Conservation (phyloP, 2,888 invertebrate genomes). For the Drosophila anomalata region DNA sequence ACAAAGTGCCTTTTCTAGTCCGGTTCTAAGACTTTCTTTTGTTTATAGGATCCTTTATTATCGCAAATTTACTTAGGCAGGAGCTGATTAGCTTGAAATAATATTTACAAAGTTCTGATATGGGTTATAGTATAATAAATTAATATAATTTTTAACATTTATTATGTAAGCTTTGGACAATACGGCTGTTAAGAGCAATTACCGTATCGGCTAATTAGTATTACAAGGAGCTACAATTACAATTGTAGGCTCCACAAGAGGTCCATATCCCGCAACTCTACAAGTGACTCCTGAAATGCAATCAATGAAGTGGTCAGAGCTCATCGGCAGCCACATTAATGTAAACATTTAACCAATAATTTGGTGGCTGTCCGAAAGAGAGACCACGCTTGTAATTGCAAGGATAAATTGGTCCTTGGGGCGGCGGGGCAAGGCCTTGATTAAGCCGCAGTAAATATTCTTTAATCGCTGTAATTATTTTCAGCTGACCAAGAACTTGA, state of each 20-base stretch:
- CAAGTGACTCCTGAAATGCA: background rate
- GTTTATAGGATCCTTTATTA: background rate
- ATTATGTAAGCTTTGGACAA: background rate
- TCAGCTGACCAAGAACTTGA: slow-evolving; percentile 14
- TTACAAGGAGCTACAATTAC: background rate
- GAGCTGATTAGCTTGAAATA: background rate
- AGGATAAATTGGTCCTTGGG: slow-evolving; percentile 1
- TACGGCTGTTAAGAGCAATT: background rate
- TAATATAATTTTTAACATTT: too few relatives aligned
- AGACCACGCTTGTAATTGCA: slow-evolving; percentile 10
- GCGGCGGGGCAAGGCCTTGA: background rate
- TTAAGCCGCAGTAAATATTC: slow-evolving; percentile 6
- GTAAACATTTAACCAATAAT: slow-evolving; percentile 18
- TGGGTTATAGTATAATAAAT: too few relatives aligned
- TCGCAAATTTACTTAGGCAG: background rate
- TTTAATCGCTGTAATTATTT: slow-evolving; percentile 34
- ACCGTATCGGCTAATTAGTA: background rate
- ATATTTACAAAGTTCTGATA: background rate
- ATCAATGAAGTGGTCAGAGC: background rate
- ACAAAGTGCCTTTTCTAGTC: background rate
- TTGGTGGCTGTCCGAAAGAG: slow-evolving; percentile 3
- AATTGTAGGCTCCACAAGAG: background rate
- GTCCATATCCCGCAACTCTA: background rate
- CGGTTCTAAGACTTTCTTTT: background rate
- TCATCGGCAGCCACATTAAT: background rate